These are phyloP conservation scores for Micrastur ruficollis DNA, from an alignment of 2,797 vertebrate genomes.

Conservation along the genomic window DNA sequence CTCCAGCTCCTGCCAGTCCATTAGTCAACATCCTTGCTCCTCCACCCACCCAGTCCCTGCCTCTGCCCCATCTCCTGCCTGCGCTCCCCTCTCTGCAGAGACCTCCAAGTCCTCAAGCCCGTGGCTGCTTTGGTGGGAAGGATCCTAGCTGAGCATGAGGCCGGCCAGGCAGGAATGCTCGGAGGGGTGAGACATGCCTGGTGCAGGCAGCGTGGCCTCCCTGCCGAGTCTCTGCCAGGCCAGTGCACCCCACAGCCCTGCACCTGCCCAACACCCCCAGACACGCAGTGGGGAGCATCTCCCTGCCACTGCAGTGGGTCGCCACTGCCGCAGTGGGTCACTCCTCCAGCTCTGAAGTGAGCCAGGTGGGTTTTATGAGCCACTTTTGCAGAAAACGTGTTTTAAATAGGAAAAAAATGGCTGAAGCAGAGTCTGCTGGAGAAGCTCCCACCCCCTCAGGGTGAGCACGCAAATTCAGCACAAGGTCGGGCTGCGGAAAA, in stretches of 20 bases:
- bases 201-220: background rate
- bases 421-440: background rate
- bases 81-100: background rate
- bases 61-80: background rate
- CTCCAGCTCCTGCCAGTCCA: background rate
- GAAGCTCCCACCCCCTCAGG: background rate
- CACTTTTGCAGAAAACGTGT: background rate
- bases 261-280: background rate
- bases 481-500: background rate
- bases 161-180: background rate
- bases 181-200: background rate
- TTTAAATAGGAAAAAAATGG: background rate
- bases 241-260: background rate
- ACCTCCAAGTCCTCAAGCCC: background rate
- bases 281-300: background rate
- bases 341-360: background rate
- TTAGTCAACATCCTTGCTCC: background rate
- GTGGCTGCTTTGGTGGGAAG: background rate
- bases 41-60: background rate
- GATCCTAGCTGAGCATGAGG: background rate
- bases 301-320: background rate
- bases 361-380: background rate
- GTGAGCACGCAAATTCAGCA: background rate
- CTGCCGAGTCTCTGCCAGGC: background rate
- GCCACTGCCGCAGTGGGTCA: rapidly evolving